Base-by-base conservation (phyloP, 2,797 vertebrate genomes). In the Microchirus variegatus region DNA sequence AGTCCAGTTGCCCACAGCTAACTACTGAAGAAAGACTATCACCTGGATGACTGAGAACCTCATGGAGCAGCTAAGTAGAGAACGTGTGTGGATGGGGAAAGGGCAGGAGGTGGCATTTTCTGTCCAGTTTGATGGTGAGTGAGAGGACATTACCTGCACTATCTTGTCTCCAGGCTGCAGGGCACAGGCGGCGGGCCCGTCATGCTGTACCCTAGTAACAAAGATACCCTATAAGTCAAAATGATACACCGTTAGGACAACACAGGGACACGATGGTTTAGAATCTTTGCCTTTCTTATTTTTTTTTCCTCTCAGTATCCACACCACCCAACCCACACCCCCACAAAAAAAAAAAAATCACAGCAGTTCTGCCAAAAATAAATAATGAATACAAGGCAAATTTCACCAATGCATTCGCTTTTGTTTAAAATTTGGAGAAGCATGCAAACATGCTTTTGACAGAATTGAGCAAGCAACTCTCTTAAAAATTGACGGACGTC, bases 171-270 rank as follows among this genome's bases (percentile, higher is more conserved):
- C 98, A 40, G 97, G 97, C 93, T 94, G 96, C 81, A 99, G 95
- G 84, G 94, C 87, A 71, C 94, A 94, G 88, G 93, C 91, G 44
- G 98, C 96, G 38, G 98, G 96, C 83, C 98, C 98, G 60, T 99
- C 97, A 97, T 96, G 96, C 95, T 99, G 98, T 97, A 99, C 98
- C 97, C 98, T 98, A 98, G 98, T 99, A 96, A 99, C 97, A 98
- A 99, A 99, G 96, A 99, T 99, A 97, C 98, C 98, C 98, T 99
- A 98, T 97, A 98, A 96, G 96, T 98, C 96, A 99, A 96, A 99
- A 98, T 96, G 96, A 98, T 95, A 98, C 90, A 96, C 94, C 83
- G 96, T 98, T 98, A 99, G 97, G 95, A 96, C 90, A 92, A 92
- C 94, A 94, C 93, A 94, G 88, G 90, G 92, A 93, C 89, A 93